phyloP scores from a whole-genome alignment of 2,888 invertebrate genomes.

The Lypha dubia region DNA sequence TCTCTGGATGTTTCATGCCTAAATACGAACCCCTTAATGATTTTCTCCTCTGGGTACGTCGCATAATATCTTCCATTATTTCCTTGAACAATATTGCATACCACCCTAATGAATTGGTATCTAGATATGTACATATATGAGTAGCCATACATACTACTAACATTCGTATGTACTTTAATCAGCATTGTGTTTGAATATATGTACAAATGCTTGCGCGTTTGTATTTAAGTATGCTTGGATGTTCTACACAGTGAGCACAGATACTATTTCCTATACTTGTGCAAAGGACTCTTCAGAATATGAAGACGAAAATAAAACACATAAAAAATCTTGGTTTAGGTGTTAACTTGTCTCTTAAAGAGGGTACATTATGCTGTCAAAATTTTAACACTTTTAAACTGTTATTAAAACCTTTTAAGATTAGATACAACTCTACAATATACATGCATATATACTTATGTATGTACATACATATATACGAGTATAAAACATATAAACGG shows the following conservation, averaged over 20 bases:
- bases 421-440: conserved; percentile 33
- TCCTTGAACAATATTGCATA: too few species aligned
- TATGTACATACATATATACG: too few species aligned
- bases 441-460: too few species aligned
- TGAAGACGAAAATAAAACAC: conserved; percentile 5
- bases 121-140: too few species aligned
- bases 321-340: conserved; percentile 46
- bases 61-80: too few species aligned
- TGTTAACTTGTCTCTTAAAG: conserved; percentile 63
- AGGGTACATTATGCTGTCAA: conserved; percentile 63
- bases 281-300: conserved; percentile 49
- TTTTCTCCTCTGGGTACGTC: too few species aligned
- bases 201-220: background rate
- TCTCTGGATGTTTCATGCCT: too few species aligned
- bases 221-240: background rate
- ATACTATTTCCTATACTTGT: conserved; percentile 47
- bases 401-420: conserved; percentile 66
- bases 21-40: too few species aligned
- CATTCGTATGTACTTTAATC: background rate
- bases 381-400: conserved; percentile 68
- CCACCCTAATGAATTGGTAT: too few species aligned
- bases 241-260: background rate
- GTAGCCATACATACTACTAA: background rate
- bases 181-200: background rate
- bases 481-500: background rate